phyloP scores from a whole-genome alignment of 1,140 invertebrate genomes.

The Cotesia chilonis region DNA sequence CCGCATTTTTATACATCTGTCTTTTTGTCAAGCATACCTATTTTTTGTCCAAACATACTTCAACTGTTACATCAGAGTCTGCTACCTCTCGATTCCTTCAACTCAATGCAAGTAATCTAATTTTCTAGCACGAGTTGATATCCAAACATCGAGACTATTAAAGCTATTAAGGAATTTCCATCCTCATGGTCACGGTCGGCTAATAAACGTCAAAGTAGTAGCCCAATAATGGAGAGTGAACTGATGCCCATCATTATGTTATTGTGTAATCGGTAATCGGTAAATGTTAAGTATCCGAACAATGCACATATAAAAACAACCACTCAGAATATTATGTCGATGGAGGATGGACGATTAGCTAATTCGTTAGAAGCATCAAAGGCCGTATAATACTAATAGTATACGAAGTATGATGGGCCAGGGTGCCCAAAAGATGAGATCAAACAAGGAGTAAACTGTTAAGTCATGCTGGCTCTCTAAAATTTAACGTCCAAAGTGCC shows the following conservation, averaged over 20 bases:
- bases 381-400: neutral
- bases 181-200: neutral
- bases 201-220: no score
- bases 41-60: neutral
- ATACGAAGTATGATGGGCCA: constrained; percentile 7
- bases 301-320: no score
- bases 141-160: neutral
- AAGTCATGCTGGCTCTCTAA: constrained; percentile 14
- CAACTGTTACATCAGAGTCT: neutral
- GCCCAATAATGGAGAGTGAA: no score
- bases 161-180: neutral
- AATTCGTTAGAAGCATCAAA: constrained; percentile 41
- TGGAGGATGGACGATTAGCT: constrained; percentile 54
- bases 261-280: neutral
- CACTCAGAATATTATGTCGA: constrained; percentile 40
- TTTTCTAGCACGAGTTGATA: constrained; percentile 5
- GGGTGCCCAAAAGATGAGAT: constrained; percentile 2
- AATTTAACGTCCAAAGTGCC: constrained; percentile 5
- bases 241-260: no score
- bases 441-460: neutral
- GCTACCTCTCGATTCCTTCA: no score
- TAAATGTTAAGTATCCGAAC: no score
- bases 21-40: neutral
- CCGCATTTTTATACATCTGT: neutral
- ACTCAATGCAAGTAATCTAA: no score